Evolutionary conservation across 2,113 vertebrate genomes (phyloP).

Genomic region (Centropus unirufus): DNA sequence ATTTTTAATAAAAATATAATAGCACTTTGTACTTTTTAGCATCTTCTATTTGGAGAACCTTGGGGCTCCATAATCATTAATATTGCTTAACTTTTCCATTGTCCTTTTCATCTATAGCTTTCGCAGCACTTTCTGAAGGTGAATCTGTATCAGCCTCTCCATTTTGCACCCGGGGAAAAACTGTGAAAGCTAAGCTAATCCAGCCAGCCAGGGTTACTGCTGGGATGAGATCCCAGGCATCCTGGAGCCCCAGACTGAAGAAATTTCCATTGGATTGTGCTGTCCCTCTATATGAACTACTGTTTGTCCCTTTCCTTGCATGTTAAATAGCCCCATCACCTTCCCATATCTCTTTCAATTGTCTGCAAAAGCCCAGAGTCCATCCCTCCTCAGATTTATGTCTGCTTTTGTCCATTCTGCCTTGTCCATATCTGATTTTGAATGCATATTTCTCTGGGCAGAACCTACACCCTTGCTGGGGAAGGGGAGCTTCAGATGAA

Average conservation of each 20-base stretch:
- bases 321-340: neutral
- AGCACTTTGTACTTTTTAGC: constrained; percentile 41
- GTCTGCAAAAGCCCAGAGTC: neutral
- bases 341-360: neutral
- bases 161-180: neutral
- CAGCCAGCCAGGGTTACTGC: neutral
- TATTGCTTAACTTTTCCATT: constrained; percentile 27
- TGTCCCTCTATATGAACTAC: neutral
- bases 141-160: neutral
- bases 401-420: neutral
- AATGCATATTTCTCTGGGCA: neutral
- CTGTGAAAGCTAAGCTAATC: neutral
- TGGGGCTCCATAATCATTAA: constrained; percentile 49
- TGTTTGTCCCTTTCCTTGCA: neutral
- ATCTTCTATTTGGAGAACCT: constrained; percentile 35
- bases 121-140: constrained; percentile 13
- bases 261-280: fast-evolving
- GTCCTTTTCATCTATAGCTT: constrained; percentile 16
- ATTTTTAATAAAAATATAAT: constrained; percentile 72
- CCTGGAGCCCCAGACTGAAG: neutral
- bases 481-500: neutral
- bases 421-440: fast-evolving
- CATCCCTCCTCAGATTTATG: neutral
- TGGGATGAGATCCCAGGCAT: neutral
- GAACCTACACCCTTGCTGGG: fast-evolving